These are phyloP conservation scores for Caloenas nicobarica DNA, from an alignment of 2,113 vertebrate genomes.

Conservation along the genomic window DNA sequence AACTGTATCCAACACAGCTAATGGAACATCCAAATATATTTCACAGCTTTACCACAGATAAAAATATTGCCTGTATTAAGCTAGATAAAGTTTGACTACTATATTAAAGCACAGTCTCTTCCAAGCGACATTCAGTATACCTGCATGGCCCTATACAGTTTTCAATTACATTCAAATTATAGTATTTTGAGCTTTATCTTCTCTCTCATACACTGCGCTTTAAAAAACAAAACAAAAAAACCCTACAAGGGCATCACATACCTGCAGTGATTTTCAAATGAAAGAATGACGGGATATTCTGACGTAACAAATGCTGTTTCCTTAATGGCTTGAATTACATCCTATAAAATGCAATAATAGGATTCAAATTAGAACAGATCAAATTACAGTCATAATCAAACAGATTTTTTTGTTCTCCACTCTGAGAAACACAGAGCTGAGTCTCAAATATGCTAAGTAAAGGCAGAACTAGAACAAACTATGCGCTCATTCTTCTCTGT, in stretches of 20 bases:
- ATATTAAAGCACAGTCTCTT: background rate
- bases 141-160: background rate
- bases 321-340: conserved; percentile 97
- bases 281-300: conserved; percentile 95
- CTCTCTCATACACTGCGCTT: background rate
- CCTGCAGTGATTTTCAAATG: conserved; percentile 99
- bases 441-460: background rate
- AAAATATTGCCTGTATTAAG: background rate
- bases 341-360: conserved; percentile 76
- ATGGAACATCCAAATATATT: conserved; percentile 11
- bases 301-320: conserved; percentile 97
- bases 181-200: background rate
- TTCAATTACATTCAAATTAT: background rate
- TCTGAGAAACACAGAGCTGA: background rate
- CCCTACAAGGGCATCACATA: conserved; percentile 34
- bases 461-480: background rate
- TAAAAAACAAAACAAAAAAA: background rate
- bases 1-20: conserved; percentile 7
- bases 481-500: background rate
- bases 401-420: background rate
- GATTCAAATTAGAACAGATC: conserved; percentile 17
- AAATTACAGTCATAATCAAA: background rate
- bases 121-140: background rate
- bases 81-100: background rate
- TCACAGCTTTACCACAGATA: background rate